Base-by-base conservation (phyloP, 2,113 vertebrate genomes). In the Polyodon spathula region DNA sequence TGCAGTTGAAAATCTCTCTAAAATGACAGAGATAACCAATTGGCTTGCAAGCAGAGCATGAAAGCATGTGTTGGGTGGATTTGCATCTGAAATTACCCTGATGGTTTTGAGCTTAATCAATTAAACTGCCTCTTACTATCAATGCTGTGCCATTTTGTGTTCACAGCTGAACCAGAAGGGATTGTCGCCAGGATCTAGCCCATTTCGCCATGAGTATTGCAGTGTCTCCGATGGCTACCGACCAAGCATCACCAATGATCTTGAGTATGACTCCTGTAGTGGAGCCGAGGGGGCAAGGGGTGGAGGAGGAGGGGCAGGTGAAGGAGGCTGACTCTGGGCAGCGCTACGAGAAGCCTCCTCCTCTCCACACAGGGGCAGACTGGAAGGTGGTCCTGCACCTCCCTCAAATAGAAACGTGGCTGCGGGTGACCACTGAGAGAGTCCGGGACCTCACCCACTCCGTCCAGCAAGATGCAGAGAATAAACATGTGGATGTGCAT, bases 341-440 rank as follows among this genome's bases (percentile, higher is more conserved):
- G 59, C 87, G 88, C 58, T 88, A 91, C 39, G 86, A 88, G 64
- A 97, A 93, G 46, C 94, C 91, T 0, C 96, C 96, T 3, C 94
- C 96, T 0, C 78, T 98, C 0, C 94, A 99, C 71, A 90, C 93
- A 0, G 94, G 88, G 4, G 96, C 96, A 0, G 94, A 99, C 70
- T 99, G 96, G 96, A 97, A 97, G 82, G 95, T 97, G 46, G 91
- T 98, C 54, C 90, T 99, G 14, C 94, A 97, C 72, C 77, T 99
- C 56, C 96, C 96, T 0, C 94, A 99, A 74, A 97, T 97, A 37
- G 93, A 99, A 79, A 95, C 87, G 8, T 99, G 96, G 96, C 90
- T 99, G 63, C 85, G 93, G 50, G 71, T 84, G 72, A 94, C 94
- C 0, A 87, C 89, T 0, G 89, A 92, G 42, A 73, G 95, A 43